These are phyloP conservation scores for Anguilla rostrata DNA, from an alignment of 2,113 vertebrate genomes.

Conservation along the genomic window DNA sequence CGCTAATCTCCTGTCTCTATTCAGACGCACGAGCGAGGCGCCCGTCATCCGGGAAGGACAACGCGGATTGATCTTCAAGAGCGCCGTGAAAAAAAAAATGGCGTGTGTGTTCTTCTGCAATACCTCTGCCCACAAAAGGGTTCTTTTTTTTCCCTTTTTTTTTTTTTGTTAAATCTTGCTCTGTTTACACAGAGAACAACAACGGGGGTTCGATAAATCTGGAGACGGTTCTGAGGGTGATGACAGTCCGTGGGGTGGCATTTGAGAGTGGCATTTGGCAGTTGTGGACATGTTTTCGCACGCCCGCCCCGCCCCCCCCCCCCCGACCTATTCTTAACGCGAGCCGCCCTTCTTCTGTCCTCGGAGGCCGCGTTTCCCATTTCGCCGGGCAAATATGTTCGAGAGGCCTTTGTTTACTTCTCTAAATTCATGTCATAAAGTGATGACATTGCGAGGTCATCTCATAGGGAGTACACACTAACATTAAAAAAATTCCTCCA, in stretches of 20 bases:
- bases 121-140: constrained; percentile 44
- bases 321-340: not conserved
- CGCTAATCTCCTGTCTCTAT: constrained; percentile 58
- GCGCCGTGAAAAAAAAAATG: constrained; percentile 40
- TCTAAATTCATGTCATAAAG: not conserved
- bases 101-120: constrained; percentile 41
- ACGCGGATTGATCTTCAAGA: constrained; percentile 44
- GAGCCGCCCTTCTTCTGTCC: not conserved
- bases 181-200: constrained; percentile 47
- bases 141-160: constrained; percentile 28
- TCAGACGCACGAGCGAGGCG: constrained; percentile 26
- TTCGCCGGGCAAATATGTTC: not conserved
- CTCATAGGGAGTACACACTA: not conserved
- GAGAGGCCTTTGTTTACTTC: not conserved
- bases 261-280: not conserved
- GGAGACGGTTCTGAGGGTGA: constrained; percentile 42
- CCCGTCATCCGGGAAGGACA: constrained; percentile 37
- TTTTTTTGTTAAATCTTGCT: constrained; percentile 42
- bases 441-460: not conserved
- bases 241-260: constrained; percentile 13
- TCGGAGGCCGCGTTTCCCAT: not conserved
- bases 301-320: not conserved
- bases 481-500: not conserved
- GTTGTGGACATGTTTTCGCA: not conserved
- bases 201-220: constrained; percentile 37